Evolutionary conservation across 2,888 invertebrate species (phyloP).

Genomic region (Rugalucina vietnamica): DNA sequence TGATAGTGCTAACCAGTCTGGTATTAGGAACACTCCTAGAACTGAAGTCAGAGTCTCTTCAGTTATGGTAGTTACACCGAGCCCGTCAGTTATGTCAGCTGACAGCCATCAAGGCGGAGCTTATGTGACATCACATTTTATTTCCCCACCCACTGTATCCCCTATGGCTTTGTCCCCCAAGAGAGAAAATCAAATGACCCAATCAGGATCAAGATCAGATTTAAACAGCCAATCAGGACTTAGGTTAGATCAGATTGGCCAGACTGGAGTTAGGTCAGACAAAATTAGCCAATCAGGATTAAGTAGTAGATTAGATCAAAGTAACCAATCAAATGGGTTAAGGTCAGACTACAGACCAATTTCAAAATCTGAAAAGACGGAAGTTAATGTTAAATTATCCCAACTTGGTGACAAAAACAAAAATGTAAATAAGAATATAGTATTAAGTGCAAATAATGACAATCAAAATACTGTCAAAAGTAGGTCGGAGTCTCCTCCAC

Average conservation of each 20-base stretch:
- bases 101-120: slow-evolving; percentile 48
- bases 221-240: too few relatives aligned
- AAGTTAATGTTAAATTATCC: slow-evolving; percentile 68
- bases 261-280: slow-evolving; percentile 23
- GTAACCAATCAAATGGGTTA: not conserved
- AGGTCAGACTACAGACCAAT: slow-evolving; percentile 63
- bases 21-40: not conserved
- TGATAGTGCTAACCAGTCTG: slow-evolving; percentile 46
- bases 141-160: slow-evolving; percentile 45
- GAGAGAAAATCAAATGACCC: slow-evolving; percentile 1
- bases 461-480: slow-evolving; percentile 24
- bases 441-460: not conserved
- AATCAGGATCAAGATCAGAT: not conserved
- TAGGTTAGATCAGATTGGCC: not conserved
- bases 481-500: slow-evolving; percentile 59
- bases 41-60: slow-evolving; percentile 53
- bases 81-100: slow-evolving; percentile 60
- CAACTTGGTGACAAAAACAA: slow-evolving; percentile 51
- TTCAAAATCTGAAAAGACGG: slow-evolving; percentile 73
- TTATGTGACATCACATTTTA: slow-evolving; percentile 41
- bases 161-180: not conserved
- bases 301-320: slow-evolving; percentile 3
- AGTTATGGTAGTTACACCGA: slow-evolving; percentile 60
- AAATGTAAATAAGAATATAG: slow-evolving; percentile 9
- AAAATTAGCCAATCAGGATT: slow-evolving; percentile 33